phyloP scores from a whole-genome alignment of 2,888 invertebrate genomes.

The Aleiodes testaceus region DNA sequence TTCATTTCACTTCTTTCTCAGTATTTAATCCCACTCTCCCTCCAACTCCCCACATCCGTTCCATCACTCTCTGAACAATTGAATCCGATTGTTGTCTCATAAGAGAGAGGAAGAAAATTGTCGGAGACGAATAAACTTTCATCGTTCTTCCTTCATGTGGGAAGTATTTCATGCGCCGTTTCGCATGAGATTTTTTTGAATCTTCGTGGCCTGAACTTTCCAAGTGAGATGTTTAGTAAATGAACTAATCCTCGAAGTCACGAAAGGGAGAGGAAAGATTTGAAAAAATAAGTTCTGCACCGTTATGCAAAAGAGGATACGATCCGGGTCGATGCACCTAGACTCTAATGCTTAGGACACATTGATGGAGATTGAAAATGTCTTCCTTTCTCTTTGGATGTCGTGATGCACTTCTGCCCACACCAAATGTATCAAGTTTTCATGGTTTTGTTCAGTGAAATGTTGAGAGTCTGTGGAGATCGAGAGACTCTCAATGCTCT shows the following conservation, averaged over 20 bases:
- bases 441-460: background rate
- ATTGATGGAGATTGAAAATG: slow-evolving; percentile 36
- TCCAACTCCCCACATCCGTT: background rate
- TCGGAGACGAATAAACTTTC: slow-evolving; percentile 5
- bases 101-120: background rate
- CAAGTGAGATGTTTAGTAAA: slow-evolving; percentile 32
- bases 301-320: slow-evolving; percentile 43
- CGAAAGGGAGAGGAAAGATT: slow-evolving; percentile 15
- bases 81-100: background rate
- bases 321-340: slow-evolving; percentile 46
- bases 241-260: slow-evolving; percentile 21
- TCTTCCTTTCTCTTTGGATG: slow-evolving; percentile 23
- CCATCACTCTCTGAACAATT: background rate
- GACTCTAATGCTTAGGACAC: slow-evolving; percentile 8
- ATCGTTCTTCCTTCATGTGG: slow-evolving; percentile 15
- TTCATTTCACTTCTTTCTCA: background rate
- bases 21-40: slow-evolving; percentile 15
- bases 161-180: slow-evolving; percentile 24
- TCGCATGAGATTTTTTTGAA: slow-evolving; percentile 14
- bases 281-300: slow-evolving; percentile 23
- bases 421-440: background rate
- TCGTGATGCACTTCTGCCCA: slow-evolving; percentile 5
- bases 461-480: background rate
- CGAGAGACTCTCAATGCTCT: too few species aligned
- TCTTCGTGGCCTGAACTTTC: background rate